phyloP scores from a whole-genome alignment of 2,113 vertebrate genomes.

The Calonectris borealis region DNA sequence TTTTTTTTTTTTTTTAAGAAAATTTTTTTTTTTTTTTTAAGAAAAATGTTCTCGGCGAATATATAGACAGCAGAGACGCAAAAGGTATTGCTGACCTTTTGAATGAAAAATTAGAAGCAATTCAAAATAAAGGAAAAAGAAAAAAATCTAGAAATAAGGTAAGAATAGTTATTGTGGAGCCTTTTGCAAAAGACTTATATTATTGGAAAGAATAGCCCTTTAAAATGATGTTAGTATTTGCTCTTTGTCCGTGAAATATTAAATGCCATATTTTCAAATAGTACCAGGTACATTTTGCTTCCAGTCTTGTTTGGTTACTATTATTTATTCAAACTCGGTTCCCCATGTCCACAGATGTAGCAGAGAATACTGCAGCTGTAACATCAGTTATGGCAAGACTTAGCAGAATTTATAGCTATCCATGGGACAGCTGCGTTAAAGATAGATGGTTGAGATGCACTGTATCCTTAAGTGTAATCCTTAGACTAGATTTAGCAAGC shows the following conservation, averaged over 20 bases:
- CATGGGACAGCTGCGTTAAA: rapidly evolving
- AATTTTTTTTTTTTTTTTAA: slow-evolving; percentile 54
- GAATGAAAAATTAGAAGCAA: slow-evolving; percentile 78
- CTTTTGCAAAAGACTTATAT: background rate
- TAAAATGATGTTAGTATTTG: background rate
- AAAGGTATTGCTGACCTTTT: slow-evolving; percentile 82
- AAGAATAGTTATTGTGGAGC: background rate
- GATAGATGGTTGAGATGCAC: background rate
- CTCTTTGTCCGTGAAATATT: background rate
- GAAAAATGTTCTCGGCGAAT: slow-evolving; percentile 79
- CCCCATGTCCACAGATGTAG: too few relatives aligned
- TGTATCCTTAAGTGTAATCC: background rate
- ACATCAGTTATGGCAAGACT: background rate
- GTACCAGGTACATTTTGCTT: background rate
- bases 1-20: slow-evolving; percentile 60
- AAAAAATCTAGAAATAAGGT: slow-evolving; percentile 82
- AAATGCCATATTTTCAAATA: background rate
- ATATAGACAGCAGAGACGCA: slow-evolving; percentile 87
- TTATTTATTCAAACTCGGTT: background rate
- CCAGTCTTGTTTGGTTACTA: background rate
- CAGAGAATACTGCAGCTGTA: background rate
- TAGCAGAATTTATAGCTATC: background rate
- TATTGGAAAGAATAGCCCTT: background rate
- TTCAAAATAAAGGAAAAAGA: slow-evolving; percentile 73
- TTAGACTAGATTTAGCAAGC: background rate